Percentiles rank a stretch among this genome's conserved stretches.
These are phyloP conservation scores for Caenorhabditis inopinata DNA, from an alignment of 1,140 invertebrate species.

Conservation along the genomic window DNA sequence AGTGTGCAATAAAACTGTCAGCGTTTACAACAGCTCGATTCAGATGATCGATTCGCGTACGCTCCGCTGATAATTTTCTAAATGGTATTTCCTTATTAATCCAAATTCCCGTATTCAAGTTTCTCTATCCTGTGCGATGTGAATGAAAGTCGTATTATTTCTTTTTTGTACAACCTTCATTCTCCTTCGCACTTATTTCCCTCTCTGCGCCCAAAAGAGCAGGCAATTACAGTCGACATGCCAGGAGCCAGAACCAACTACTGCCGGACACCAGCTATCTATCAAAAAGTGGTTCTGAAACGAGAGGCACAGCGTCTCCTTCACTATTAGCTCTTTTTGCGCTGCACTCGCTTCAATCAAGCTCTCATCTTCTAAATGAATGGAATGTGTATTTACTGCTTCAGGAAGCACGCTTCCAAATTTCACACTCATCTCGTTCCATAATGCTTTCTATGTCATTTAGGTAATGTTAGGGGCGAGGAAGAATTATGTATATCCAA, in stretches of 20 bases:
- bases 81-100: no score
- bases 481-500: no score
- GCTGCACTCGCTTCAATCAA: neutral
- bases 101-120: no score
- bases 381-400: neutral
- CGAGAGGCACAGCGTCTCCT: neutral
- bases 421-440: neutral
- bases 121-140: neutral
- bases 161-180: neutral
- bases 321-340: neutral
- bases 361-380: constrained; percentile 12
- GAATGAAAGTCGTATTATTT: neutral
- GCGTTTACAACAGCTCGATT: neutral
- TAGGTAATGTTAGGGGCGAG: no score
- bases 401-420: neutral
- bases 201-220: neutral
- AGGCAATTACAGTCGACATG: constrained; percentile 22
- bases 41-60: neutral
- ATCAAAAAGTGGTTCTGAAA: constrained; percentile 1
- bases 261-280: constrained; percentile 18
- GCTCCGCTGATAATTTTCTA: neutral
- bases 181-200: neutral
- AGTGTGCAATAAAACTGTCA: neutral
- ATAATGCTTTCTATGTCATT: no score
- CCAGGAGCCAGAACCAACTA: neutral